phyloP scores from a whole-genome alignment of 2,797 vertebrate genomes.

The Falco columbarius region DNA sequence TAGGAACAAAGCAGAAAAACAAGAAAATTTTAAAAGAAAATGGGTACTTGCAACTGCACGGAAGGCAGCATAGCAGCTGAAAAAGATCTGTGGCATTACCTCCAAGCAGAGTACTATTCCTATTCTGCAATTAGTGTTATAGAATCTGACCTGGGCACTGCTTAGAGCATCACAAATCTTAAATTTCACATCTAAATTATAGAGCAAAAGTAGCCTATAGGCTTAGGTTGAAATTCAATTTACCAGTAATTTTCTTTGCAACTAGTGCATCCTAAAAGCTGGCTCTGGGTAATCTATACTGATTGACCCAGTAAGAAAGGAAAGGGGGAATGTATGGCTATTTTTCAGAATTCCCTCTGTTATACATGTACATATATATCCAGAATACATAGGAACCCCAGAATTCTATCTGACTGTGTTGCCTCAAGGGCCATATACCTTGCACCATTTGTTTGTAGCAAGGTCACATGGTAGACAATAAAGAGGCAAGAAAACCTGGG shows the following conservation, averaged over 20 bases:
- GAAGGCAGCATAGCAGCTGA: not conserved
- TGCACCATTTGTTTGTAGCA: not conserved
- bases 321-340: not conserved
- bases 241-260: not conserved
- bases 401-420: not conserved
- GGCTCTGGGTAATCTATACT: not conserved
- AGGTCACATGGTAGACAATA: fast-evolving
- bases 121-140: not conserved
- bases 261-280: not conserved
- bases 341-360: not conserved
- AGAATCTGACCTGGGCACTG: not conserved
- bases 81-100: not conserved
- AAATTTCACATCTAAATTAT: not conserved
- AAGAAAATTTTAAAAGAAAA: not conserved
- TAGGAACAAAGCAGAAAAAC: not conserved
- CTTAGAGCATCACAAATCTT: not conserved
- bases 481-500: not conserved
- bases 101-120: not conserved
- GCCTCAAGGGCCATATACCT: not conserved
- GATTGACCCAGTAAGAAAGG: not conserved
- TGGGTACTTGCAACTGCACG: not conserved
- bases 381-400: not conserved
- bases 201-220: not conserved
- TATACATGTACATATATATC: not conserved
- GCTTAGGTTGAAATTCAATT: not conserved